phyloP scores from a whole-genome alignment of 2,888 invertebrate genomes.

The Thereva nobilitata region DNA sequence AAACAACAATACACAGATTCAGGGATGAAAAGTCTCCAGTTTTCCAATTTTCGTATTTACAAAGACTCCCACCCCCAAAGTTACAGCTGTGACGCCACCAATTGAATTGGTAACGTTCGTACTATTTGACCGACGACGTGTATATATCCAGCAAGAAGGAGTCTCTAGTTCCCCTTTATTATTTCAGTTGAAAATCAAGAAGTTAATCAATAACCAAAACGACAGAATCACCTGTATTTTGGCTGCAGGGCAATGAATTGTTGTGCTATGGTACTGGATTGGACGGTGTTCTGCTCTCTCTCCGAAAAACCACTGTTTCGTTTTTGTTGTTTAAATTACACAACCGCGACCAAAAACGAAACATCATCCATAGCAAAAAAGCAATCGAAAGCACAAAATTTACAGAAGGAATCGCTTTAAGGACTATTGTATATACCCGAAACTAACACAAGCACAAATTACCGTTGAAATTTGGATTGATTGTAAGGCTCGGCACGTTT shows the following conservation, averaged over 20 bases:
- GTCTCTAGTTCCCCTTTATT: conserved; percentile 18
- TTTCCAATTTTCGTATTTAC: conserved; percentile 30
- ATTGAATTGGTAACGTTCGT: no score
- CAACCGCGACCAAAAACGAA: no score
- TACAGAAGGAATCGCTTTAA: no score
- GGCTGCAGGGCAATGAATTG: no score
- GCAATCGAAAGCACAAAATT: no score
- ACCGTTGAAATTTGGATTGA: conserved; percentile 12
- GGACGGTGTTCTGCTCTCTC: no score
- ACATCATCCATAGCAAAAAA: no score
- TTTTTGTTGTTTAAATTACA: no score
- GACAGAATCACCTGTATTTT: conserved; percentile 3
- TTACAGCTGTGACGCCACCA: neutral
- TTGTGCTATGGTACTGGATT: no score
- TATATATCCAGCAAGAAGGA: conserved; percentile 5
- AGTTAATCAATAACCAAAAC: conserved; percentile 31
- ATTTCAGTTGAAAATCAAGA: conserved; percentile 27
- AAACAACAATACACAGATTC: conserved; percentile 16
- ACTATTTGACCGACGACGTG: neutral
- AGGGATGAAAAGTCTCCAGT: conserved; percentile 17
- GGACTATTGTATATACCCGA: neutral
- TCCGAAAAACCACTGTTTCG: no score
- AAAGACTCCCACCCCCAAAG: neutral
- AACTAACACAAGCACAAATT: conserved; percentile 10
- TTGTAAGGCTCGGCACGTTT: conserved; percentile 12